phyloP scores from a whole-genome alignment of 2,113 vertebrate genomes.

The Rhineura floridana region DNA sequence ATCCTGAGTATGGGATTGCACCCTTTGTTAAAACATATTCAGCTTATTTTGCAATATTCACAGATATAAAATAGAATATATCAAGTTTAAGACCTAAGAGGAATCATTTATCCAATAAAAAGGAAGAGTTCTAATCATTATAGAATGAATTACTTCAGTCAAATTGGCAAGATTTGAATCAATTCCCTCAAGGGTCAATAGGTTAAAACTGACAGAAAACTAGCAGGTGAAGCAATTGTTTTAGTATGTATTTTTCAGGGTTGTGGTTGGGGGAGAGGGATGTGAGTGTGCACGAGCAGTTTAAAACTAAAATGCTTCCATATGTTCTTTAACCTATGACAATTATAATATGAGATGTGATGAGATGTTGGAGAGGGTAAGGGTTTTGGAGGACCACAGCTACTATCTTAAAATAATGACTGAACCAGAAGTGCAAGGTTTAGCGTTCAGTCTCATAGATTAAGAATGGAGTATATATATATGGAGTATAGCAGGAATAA shows the following conservation, averaged over 20 bases:
- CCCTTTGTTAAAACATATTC: neutral
- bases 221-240: constrained; percentile 20
- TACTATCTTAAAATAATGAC: neutral
- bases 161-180: neutral
- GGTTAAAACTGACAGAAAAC: constrained; percentile 34
- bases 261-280: neutral
- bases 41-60: neutral
- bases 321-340: constrained; percentile 34
- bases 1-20: neutral
- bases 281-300: constrained; percentile 1
- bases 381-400: neutral
- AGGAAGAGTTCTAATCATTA: neutral
- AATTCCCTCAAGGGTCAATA: neutral
- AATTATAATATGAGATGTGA: constrained; percentile 27
- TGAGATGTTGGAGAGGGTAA: constrained; percentile 1
- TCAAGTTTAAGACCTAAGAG: neutral
- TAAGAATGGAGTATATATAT: neutral
- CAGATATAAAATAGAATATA: neutral
- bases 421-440: neutral
- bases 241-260: constrained; percentile 31
- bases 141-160: neutral
- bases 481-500: neutral
- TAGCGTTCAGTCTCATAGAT: neutral
- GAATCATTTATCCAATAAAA: neutral
- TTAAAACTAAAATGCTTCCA: constrained; percentile 49